phyloP scores from a whole-genome alignment of 35 echinoderm and acorn worm genomes.

The Acanthaster planci region DNA sequence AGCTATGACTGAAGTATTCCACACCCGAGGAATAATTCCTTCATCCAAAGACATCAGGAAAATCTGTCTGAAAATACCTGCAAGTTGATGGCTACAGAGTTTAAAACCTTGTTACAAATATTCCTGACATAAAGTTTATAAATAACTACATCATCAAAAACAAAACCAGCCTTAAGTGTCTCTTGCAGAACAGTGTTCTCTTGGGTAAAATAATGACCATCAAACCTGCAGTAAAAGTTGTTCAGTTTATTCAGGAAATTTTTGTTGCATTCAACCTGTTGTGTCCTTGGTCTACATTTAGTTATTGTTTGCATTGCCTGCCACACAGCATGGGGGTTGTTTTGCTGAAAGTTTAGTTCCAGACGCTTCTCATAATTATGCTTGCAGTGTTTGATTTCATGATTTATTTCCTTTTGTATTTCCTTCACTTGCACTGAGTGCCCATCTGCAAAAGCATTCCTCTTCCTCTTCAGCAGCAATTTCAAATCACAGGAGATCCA shows the following conservation, averaged over 20 bases:
- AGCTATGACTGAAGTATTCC: slow-evolving; percentile 36
- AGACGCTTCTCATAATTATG: slow-evolving; percentile 32
- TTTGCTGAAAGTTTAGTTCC: slow-evolving; percentile 35
- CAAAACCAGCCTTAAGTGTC: background rate
- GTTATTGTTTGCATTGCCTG: slow-evolving; percentile 35
- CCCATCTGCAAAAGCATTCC: slow-evolving; percentile 20
- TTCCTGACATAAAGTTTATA: background rate
- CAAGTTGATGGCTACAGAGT: slow-evolving; percentile 21
- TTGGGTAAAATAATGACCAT: slow-evolving; percentile 31
- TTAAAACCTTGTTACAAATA: background rate
- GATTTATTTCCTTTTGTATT: slow-evolving; percentile 32
- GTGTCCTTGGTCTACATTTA: slow-evolving; percentile 5
- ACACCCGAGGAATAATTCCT: slow-evolving; percentile 18
- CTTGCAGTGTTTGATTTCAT: slow-evolving; percentile 15
- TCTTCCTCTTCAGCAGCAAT: slow-evolving; percentile 33
- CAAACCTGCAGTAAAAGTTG: slow-evolving; percentile 44
- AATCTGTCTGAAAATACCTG: slow-evolving; percentile 27
- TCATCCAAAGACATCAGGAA: background rate
- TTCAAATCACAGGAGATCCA: slow-evolving; percentile 38
- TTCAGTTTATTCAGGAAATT: slow-evolving; percentile 39
- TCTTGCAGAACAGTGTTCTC: background rate
- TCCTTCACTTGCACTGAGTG: background rate
- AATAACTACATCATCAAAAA: background rate
- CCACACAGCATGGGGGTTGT: slow-evolving; percentile 15
- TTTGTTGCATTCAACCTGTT: background rate